Base-by-base conservation (phyloP, 2,888 invertebrate genomes). In the Drosophila nigricruria region DNA sequence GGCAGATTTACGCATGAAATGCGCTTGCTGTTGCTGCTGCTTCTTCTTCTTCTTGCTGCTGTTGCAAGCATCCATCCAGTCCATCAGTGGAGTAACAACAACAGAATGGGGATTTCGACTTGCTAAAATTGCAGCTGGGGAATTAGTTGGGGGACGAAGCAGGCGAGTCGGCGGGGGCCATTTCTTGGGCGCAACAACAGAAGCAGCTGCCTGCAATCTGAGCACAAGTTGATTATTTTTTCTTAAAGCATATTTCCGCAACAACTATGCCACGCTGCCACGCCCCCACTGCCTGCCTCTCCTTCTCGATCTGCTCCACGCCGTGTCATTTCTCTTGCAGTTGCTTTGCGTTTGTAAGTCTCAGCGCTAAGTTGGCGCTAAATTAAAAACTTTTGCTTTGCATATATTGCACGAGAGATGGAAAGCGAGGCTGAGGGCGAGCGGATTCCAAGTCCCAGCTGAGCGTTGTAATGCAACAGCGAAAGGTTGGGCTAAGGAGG, bases 331-430 rank as follows among this genome's bases (percentile, higher is more conserved):
- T 69, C 52, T 72, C 82, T 76, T 85, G 65, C 86, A 85, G 88
- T 82, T 89, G 83, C 89, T 89, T 89, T 76, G 67, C 87, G 67
- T 52, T 53, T 53, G 81, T 59, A 74, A 83, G 85, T 83, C 89
- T 77, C 83, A 71, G 84, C 75, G 87, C 84, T 88, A 86, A 90
- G 90, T 90, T 86, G 89, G 87, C 90, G 85, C 85, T 90, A 86
- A 86, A 86, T 86, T 86, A 86, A 86, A 86, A 86, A 90, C 81
- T 90, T 90, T 90, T 74, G 74, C 87, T 73, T 88, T 89, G 85
- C 84, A 84, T 85, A 88, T 89, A 89, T 88, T 85, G 81, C 86
- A 73, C 68, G 65, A 67, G 71, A 12, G 59, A 18, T 5, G 3
- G 23, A n/a, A 9, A n/a, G 9, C 5, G 32, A 1, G 14, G 3